Evolutionary conservation across 1,140 invertebrate species (phyloP).

Genomic region (Sarcophaga peregrina): DNA sequence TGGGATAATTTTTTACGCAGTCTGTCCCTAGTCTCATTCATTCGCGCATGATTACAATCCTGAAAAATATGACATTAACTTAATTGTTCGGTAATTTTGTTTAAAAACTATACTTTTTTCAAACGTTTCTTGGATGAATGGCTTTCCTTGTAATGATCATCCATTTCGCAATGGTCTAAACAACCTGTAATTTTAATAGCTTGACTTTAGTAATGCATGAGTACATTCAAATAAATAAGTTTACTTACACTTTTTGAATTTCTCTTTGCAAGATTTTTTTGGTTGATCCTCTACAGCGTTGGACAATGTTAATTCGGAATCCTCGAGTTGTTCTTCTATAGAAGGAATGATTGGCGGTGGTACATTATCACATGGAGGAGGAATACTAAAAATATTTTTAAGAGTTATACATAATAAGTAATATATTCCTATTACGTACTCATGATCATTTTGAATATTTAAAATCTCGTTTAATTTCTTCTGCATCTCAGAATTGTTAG

Average conservation of each 20-base stretch:
- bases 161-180: slow-evolving; percentile 62
- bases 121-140: slow-evolving; percentile 61
- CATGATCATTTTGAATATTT: slow-evolving; percentile 43
- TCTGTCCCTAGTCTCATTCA: slow-evolving; percentile 67
- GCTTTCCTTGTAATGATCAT: slow-evolving; percentile 62
- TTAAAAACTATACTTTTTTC: slow-evolving; percentile 50
- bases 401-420: not conserved
- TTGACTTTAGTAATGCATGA: not conserved
- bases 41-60: slow-evolving; percentile 64
- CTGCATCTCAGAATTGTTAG: slow-evolving; percentile 62
- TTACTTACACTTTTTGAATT: slow-evolving; percentile 59
- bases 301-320: slow-evolving; percentile 8
- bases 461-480: slow-evolving; percentile 62
- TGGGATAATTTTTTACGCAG: slow-evolving; percentile 67
- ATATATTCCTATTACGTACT: slow-evolving; percentile 31
- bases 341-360: slow-evolving; percentile 30
- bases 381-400: slow-evolving; percentile 9
- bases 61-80: not conserved
- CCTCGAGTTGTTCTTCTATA: not conserved
- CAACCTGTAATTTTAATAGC: slow-evolving; percentile 48
- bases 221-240: slow-evolving; percentile 1
- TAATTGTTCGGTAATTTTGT: not conserved
- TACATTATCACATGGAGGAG: slow-evolving; percentile 30
- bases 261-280: slow-evolving; percentile 61
- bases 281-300: slow-evolving; percentile 41